Conservation (phyloP, 53 echinoderm and acorn worm genomes). For the Holothuria leucospilota region DNA sequence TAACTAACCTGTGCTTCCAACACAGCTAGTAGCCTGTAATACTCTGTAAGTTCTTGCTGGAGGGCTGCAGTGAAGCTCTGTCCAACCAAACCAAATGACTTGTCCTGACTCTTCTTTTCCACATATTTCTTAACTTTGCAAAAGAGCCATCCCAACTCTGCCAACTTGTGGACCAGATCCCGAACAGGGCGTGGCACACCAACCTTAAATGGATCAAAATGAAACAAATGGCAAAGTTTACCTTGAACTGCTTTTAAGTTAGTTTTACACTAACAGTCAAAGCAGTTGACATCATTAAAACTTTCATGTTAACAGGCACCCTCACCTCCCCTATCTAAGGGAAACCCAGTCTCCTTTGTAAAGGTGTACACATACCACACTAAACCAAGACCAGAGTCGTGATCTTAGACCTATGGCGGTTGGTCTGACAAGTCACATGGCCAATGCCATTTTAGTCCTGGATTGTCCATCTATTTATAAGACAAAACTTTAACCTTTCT, state of each 20-base stretch:
- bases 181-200: constrained; percentile 80
- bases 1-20: constrained; percentile 83
- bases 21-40: constrained; percentile 92
- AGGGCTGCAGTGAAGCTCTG: constrained; percentile 98
- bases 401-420: no score
- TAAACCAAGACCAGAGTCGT: no score
- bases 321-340: no score
- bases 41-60: constrained; percentile 92
- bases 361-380: no score
- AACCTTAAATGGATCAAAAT: constrained; percentile 48
- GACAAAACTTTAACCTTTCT: no score
- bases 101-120: constrained; percentile 85
- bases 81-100: constrained; percentile 90
- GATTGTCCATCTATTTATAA: no score
- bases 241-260: no score
- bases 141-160: constrained; percentile 94
- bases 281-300: no score
- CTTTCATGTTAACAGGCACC: no score
- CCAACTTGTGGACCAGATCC: constrained; percentile 86
- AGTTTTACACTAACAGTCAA: no score
- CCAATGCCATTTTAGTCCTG: no score
- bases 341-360: not conserved
- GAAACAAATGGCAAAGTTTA: not conserved
- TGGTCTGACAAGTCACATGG: no score
- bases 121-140: constrained; percentile 83